These are phyloP conservation scores for Liodrosophila aerea DNA, from an alignment of 2,888 invertebrate genomes.

Conservation along the genomic window DNA sequence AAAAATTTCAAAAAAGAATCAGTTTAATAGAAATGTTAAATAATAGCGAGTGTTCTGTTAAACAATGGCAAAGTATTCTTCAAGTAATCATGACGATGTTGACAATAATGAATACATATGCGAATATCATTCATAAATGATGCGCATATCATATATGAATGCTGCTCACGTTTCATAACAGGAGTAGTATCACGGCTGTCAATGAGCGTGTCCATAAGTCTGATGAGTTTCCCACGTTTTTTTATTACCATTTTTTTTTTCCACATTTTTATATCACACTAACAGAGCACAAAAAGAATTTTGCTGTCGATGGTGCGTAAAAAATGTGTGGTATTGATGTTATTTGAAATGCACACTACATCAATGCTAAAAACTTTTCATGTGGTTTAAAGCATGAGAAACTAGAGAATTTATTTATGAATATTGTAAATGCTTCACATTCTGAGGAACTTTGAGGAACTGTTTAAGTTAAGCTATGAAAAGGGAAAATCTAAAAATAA, in stretches of 20 bases:
- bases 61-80: conserved; percentile 25
- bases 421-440: no score
- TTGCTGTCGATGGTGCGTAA: conserved; percentile 21
- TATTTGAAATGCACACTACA: no score
- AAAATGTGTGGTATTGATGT: conserved; percentile 17
- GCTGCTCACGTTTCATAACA: conserved; percentile 40
- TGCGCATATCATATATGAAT: conserved; percentile 16
- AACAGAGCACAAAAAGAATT: conserved; percentile 32
- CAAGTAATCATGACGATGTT: conserved; percentile 22
- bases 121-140: conserved; percentile 9
- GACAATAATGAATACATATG: conserved; percentile 14
- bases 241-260: neutral
- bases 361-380: no score
- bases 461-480: no score
- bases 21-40: conserved; percentile 11
- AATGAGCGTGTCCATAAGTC: conserved; percentile 41
- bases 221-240: conserved; percentile 45
- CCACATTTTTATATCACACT: conserved; percentile 16
- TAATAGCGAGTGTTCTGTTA: conserved; percentile 2
- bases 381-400: no score
- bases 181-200: conserved; percentile 41
- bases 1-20: conserved; percentile 10
- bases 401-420: no score
- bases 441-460: no score
- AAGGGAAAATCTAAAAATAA: no score